A percentile compares a stretch with the other conserved stretches of the same genome.
These are phyloP conservation scores for Liparis tanakae DNA, from an alignment of 2,797 vertebrate species.

Conservation along the genomic window DNA sequence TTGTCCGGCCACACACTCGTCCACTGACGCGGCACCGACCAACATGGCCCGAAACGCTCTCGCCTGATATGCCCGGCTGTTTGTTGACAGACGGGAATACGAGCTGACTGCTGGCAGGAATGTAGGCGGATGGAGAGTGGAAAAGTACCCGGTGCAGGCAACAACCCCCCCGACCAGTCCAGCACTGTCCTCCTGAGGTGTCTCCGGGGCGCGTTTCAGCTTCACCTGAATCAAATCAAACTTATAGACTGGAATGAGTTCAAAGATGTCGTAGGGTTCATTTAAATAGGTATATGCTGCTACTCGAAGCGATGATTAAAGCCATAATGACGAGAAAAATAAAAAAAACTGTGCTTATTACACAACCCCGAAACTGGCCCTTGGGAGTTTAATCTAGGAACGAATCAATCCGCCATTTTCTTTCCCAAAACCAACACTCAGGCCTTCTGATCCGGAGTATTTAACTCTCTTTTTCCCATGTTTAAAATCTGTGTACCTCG, in stretches of 20 bases:
- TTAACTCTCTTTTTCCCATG: not conserved
- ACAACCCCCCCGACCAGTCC: constrained; percentile 7
- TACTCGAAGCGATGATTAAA: not conserved
- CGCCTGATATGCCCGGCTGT: constrained; percentile 29
- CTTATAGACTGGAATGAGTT: not conserved
- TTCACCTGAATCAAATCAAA: not conserved
- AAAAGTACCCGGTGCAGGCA: constrained; percentile 65
- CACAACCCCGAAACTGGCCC: not conserved
- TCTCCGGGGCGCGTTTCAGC: constrained; percentile 8
- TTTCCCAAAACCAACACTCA: not conserved
- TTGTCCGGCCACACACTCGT: constrained; percentile 40
- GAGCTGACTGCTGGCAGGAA: constrained; percentile 59
- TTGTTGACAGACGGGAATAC: constrained; percentile 58
- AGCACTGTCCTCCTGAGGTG: constrained; percentile 22
- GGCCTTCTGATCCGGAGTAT: not conserved
- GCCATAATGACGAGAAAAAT: not conserved
- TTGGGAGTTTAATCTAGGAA: not conserved
- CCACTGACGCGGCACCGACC: constrained; percentile 26
- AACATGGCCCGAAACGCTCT: constrained; percentile 34
- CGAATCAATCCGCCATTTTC: not conserved
- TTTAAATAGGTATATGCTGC: not conserved
- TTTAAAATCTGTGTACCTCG: not conserved
- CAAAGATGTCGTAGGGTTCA: not conserved
- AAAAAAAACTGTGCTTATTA: not conserved
- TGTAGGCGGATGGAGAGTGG: constrained; percentile 54